phyloP scores from a whole-genome alignment of 53 echinoderm and acorn worm species.

The Zoroaster sp. region DNA sequence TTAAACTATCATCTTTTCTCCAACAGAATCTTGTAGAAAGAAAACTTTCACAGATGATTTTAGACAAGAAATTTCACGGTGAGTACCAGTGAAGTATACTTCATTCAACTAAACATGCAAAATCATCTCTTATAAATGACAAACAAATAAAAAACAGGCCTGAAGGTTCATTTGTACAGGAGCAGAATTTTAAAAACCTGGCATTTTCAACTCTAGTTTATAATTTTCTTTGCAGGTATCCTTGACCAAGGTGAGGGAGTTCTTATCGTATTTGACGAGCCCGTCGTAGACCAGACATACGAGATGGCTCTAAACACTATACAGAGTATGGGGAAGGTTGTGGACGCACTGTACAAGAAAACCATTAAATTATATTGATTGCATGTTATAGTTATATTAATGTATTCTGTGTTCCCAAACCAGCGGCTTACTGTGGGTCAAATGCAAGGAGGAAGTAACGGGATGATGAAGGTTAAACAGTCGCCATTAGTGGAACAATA shows the following conservation, averaged over 20 bases:
- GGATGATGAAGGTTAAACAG: neutral
- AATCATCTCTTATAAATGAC: neutral
- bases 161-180: too few species aligned
- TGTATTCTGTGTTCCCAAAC: neutral
- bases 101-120: neutral
- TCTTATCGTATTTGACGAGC: constrained; percentile 89
- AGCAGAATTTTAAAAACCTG: neutral
- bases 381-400: neutral
- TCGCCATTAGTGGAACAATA: too few species aligned
- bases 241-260: constrained; percentile 97
- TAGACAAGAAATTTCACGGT: constrained; percentile 99
- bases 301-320: constrained; percentile 94
- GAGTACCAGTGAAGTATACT: constrained; percentile 15
- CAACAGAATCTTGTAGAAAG: constrained; percentile 88
- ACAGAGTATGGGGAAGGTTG: constrained; percentile 98
- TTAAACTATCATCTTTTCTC: neutral
- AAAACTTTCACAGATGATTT: constrained; percentile 97
- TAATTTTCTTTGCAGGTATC: constrained; percentile 70
- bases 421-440: neutral
- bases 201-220: neutral
- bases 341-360: constrained; percentile 91
- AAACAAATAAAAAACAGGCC: too few species aligned
- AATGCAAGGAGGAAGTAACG: neutral
- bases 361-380: constrained; percentile 86
- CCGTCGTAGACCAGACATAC: constrained; percentile 88